These are phyloP conservation scores for Romanogobio albipinnatus DNA, from an alignment of 2,113 vertebrate genomes.

Conservation along the genomic window DNA sequence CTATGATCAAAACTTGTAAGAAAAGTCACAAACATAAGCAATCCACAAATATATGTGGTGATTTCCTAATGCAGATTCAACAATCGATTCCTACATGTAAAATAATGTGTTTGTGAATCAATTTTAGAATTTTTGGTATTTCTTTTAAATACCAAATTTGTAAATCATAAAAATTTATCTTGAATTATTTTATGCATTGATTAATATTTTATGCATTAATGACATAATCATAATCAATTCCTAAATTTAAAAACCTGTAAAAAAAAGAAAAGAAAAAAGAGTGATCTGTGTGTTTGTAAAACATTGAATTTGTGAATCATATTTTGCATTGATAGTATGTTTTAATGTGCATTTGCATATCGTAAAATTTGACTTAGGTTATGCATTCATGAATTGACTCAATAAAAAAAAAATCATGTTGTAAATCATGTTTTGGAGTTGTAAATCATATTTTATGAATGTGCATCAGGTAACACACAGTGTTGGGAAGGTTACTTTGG, in stretches of 20 bases:
- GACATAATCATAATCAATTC: background rate
- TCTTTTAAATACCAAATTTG: background rate
- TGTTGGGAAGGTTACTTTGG: too few relatives aligned
- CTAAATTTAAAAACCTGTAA: background rate
- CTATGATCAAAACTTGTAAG: background rate
- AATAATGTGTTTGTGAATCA: background rate
- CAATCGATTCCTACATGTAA: background rate
- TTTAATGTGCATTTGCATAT: background rate
- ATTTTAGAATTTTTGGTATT: too few relatives aligned
- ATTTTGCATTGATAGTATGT: background rate
- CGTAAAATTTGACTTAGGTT: background rate
- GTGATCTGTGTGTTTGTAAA: background rate
- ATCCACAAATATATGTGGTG: background rate
- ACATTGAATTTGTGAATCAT: conserved; percentile 35
- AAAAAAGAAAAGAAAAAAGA: background rate
- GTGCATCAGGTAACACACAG: background rate
- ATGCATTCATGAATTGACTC: background rate
- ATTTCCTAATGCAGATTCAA: background rate
- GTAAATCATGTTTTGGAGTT: conserved; percentile 30
- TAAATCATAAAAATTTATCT: background rate
- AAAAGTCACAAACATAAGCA: background rate
- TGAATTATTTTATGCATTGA: background rate
- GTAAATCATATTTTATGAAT: conserved; percentile 31
- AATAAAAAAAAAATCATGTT: background rate
- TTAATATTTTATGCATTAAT: background rate